Evolutionary conservation across 2,888 invertebrate species (phyloP).

Genomic region (Psylliodes chrysocephalus): DNA sequence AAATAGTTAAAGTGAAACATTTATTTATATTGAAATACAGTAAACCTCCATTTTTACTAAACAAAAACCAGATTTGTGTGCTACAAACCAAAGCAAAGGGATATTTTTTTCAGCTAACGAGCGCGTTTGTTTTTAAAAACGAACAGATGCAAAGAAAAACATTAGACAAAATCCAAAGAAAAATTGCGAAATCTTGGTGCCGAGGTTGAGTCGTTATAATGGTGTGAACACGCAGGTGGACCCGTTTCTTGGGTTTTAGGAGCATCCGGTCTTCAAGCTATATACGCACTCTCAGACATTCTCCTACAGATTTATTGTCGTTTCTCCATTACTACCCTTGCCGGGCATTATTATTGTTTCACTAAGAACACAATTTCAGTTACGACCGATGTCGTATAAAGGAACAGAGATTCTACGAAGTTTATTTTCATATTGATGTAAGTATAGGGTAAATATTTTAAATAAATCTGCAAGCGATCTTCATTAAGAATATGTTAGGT

Average conservation of each 20-base stretch:
- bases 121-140: conserved; percentile 6
- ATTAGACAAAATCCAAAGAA: conserved; percentile 56
- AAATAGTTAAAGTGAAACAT: too few species aligned
- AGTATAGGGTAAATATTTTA: background rate
- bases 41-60: too few species aligned
- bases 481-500: too few species aligned
- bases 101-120: conserved; percentile 19
- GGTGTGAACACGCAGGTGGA: conserved; percentile 59
- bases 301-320: conserved; percentile 53
- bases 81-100: conserved; percentile 8
- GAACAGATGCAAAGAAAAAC: conserved; percentile 21
- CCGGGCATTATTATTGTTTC: conserved; percentile 31
- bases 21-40: too few species aligned
- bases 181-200: conserved; percentile 60
- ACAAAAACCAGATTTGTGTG: background rate
- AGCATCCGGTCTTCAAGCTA: conserved; percentile 45
- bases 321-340: conserved; percentile 42
- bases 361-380: conserved; percentile 22
- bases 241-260: conserved; percentile 56
- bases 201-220: conserved; percentile 59
- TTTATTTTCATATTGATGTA: conserved; percentile 10
- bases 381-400: conserved; percentile 20
- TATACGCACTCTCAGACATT: conserved; percentile 50
- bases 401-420: conserved; percentile 22
- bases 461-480: background rate